A percentile compares a stretch with the other conserved stretches of the same genome.
Evolutionary conservation across 2,797 vertebrate species (phyloP).

Genomic region (Dipus sagitta): DNA sequence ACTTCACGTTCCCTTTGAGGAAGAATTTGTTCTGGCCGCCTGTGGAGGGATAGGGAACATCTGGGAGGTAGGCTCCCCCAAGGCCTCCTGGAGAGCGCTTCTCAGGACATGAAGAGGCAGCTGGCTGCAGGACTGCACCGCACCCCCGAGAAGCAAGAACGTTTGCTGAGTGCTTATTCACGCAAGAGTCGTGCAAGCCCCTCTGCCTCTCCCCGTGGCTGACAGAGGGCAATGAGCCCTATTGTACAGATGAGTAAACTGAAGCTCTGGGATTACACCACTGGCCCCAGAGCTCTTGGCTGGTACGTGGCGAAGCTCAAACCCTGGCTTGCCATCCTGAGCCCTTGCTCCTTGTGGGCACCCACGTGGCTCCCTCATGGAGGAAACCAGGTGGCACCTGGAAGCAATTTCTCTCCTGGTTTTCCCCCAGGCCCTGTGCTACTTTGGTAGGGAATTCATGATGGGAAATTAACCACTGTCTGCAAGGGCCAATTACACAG

Average conservation of each 20-base stretch:
- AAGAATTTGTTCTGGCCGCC: not conserved
- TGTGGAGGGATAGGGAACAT: not conserved
- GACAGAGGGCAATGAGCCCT: not conserved
- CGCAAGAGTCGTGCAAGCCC: not conserved
- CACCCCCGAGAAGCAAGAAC: not conserved
- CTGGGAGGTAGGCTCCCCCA: not conserved
- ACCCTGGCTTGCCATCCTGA: not conserved
- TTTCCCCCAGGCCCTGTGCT: conserved; percentile 65
- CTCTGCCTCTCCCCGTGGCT: not conserved
- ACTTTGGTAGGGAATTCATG: conserved; percentile 69
- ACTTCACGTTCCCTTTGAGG: not conserved
- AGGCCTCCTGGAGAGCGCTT: not conserved
- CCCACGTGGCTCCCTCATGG: not conserved
- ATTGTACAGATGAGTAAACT: conserved; percentile 45
- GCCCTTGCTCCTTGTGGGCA: not conserved
- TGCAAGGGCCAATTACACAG: conserved; percentile 76
- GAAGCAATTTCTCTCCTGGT: conserved; percentile 79
- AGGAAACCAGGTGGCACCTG: conserved; percentile 67
- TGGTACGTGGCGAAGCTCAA: not conserved
- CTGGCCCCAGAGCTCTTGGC: not conserved
- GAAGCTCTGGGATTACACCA: not conserved
- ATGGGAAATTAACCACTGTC: conserved; percentile 77
- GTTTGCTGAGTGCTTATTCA: not conserved
- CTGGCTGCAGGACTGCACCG: not conserved
- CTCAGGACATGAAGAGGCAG: not conserved